phyloP scores from a whole-genome alignment of 1,140 invertebrate genomes.

The Nilaparvata lugens region DNA sequence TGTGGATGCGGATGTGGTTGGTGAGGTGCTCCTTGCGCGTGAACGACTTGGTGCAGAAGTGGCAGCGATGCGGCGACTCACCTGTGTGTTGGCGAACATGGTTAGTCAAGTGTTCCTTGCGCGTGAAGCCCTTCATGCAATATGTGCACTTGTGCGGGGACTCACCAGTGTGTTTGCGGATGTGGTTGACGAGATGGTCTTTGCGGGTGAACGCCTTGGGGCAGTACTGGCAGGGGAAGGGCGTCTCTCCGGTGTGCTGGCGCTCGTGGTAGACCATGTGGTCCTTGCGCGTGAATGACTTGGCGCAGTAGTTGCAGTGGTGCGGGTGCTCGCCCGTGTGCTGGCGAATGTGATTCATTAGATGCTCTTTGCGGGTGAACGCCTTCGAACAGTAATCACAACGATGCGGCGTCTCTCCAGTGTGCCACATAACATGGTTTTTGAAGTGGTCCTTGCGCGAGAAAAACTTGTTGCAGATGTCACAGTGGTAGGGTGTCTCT shows the following conservation, averaged over 20 bases:
- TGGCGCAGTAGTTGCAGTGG: conserved; percentile 73
- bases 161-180: conserved; percentile 63
- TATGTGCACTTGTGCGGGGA: conserved; percentile 38
- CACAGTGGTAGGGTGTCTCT: conserved; percentile 65
- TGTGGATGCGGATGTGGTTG: conserved; percentile 72
- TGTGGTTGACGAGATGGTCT: conserved; percentile 72
- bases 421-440: conserved; percentile 56
- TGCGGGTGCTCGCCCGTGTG: conserved; percentile 81
- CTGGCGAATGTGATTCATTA: conserved; percentile 63
- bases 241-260: conserved; percentile 73
- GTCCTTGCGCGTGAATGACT: conserved; percentile 74
- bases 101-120: conserved; percentile 54
- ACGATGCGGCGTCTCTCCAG: conserved; percentile 62
- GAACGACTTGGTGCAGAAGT: conserved; percentile 63
- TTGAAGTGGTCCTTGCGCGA: conserved; percentile 59
- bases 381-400: conserved; percentile 72
- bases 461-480: conserved; percentile 41
- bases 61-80: conserved; percentile 53
- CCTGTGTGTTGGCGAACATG: conserved; percentile 63
- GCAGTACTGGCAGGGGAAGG: conserved; percentile 71
- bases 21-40: conserved; percentile 85
- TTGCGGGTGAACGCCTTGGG: conserved; percentile 73
- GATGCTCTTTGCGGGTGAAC: conserved; percentile 71
- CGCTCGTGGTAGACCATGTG: conserved; percentile 73
- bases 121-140: conserved; percentile 55